A percentile compares a stretch with the other conserved stretches of the same genome.
phyloP scores from a whole-genome alignment of 1,140 invertebrate species.

The Chlorops oryzae region DNA sequence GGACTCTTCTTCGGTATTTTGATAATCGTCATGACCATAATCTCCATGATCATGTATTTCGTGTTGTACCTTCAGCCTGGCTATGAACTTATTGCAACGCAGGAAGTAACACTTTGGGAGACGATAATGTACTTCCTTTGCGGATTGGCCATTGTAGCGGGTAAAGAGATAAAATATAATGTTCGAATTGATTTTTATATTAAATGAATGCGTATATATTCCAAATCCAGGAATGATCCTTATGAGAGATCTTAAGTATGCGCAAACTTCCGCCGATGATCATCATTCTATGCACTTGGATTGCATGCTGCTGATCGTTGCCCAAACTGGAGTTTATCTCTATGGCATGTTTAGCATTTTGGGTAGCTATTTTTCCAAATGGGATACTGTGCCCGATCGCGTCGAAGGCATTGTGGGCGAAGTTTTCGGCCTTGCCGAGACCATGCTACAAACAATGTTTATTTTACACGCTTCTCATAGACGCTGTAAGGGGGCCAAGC shows the following conservation, averaged over 20 bases:
- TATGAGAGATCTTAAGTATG: constrained; percentile 56
- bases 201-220: too few relatives aligned
- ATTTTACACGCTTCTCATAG: constrained; percentile 77
- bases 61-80: constrained; percentile 67
- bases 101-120: constrained; percentile 72
- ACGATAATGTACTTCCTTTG: constrained; percentile 59
- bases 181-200: too few relatives aligned
- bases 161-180: too few relatives aligned
- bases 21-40: constrained; percentile 77
- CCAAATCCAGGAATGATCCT: constrained; percentile 55
- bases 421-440: constrained; percentile 60
- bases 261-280: constrained; percentile 52
- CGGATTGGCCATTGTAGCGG: constrained; percentile 33
- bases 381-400: constrained; percentile 51
- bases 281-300: constrained; percentile 66
- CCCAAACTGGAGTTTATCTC: constrained; percentile 81
- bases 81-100: constrained; percentile 61
- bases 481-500: constrained; percentile 55
- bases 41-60: constrained; percentile 86
- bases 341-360: constrained; percentile 84
- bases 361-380: constrained; percentile 67
- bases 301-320: constrained; percentile 76
- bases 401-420: constrained; percentile 55
- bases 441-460: constrained; percentile 72
- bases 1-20: constrained; percentile 81